Evolutionary conservation across 1,140 invertebrate genomes (phyloP), one percentile per base, ranked within the genome.

Genomic region (Drosophila simulans): DNA sequence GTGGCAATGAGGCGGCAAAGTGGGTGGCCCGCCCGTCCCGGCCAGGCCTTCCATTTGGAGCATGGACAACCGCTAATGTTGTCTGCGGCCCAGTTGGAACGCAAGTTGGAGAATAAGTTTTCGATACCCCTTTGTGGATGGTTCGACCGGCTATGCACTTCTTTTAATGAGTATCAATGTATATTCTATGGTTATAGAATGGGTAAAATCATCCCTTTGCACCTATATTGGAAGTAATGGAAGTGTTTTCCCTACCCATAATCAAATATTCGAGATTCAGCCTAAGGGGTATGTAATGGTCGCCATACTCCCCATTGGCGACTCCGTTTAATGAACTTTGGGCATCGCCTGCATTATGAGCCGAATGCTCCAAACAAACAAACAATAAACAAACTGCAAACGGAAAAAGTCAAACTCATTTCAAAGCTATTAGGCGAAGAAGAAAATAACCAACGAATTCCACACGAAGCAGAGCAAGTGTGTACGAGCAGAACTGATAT

Each of bases 331-430:
- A 77, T 77, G 73, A 76, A 76, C 54, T 76, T 76, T 76, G 39
- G 20, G 42, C 54, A 65, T 54, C 20, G 62, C 54, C 49, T 68
- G 63, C 60, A 76, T 68, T 76, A 54, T 77, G 63, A 69, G 62
- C 15, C n/a, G 10, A 66, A 40, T 34, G 48, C 53, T 56, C 57
- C 51, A 27, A 39, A 25, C 43, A 22, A 46, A 49, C 58, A 56
- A 64, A 20, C 66, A 65, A 56, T 73, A 72, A 76, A 83, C 82
- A 73, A 79, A 83, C 57, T 48, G 49, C 48, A 58, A 75, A 63
- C 53, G 65, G n/a, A 65, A 74, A 70, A 79, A 60, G 63, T 56
- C 62, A 88, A 88, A 88, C 83, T 88, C 84, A 88, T 88, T 89
- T 89, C 71, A 77, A 89, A 88, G 83, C 83, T 89, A 88, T 88